Percentiles rank a stretch among this genome's conserved stretches.
Conservation (phyloP, 2,888 invertebrate genomes). For the Hoplodrina ambigua region DNA sequence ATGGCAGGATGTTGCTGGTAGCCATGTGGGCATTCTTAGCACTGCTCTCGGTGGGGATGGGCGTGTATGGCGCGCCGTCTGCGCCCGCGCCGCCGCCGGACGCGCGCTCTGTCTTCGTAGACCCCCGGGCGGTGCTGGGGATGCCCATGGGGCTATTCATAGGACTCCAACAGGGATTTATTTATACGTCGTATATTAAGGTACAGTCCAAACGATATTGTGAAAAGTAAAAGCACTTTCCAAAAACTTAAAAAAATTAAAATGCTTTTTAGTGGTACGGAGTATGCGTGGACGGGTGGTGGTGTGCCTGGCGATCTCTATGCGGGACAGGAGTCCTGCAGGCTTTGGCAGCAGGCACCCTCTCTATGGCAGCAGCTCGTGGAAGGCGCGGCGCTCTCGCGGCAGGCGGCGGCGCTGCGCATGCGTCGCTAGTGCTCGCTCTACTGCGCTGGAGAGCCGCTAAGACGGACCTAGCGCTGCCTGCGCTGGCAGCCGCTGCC, state of each 20-base stretch:
- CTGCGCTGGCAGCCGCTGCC: conserved; percentile 95
- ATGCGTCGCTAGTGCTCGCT: conserved; percentile 94
- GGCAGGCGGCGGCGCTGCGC: conserved; percentile 95
- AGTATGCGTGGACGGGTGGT: conserved; percentile 94
- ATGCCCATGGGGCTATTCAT: conserved; percentile 95
- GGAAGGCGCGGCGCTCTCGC: conserved; percentile 93
- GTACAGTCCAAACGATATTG: conserved; percentile 75
- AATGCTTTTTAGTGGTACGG: conserved; percentile 93
- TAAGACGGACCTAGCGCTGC: conserved; percentile 94
- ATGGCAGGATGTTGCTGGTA: conserved; percentile 79
- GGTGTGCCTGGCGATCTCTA: conserved; percentile 93
- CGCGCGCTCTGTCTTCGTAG: conserved; percentile 85
- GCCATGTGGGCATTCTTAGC: conserved; percentile 81
- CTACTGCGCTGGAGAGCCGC: conserved; percentile 95
- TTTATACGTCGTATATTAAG: conserved; percentile 95
- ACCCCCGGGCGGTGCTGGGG: conserved; percentile 92
- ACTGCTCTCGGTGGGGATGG: conserved; percentile 76
- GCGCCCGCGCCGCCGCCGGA: conserved; percentile 82
- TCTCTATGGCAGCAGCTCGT: conserved; percentile 95
- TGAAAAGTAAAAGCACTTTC: no score
- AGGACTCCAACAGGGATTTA: conserved; percentile 96
- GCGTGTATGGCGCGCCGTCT: conserved; percentile 80
- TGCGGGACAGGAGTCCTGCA: conserved; percentile 94
- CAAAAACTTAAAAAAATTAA: background rate
- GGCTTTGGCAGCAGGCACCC: conserved; percentile 94